Base-by-base conservation (phyloP, 2,113 vertebrate genomes). In the Podarcis muralis region DNA sequence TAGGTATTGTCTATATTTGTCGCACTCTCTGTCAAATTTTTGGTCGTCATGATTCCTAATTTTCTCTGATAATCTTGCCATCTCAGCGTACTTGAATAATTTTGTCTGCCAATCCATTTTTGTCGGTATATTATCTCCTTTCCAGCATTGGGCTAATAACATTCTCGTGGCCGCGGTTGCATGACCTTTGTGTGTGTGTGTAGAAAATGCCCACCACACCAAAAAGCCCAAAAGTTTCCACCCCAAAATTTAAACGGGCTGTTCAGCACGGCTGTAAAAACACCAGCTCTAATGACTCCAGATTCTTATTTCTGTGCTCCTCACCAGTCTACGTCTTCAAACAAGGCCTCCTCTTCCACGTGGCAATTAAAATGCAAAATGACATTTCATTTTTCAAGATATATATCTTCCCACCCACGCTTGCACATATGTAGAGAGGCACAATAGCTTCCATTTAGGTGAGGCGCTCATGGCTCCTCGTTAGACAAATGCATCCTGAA, bases 401-500 rank as follows among this genome's bases (percentile, higher is more conserved):
- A 23, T 57, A 7, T 76, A 77, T 77, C 75, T 78, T 53, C 62
- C 66, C 87, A 30, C 62, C 87, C 40, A 83, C 81, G 27, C 62
- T 3, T 57, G 62, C 2, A 57, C 40, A 57, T 37, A 78, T 35
- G 62, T 88, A 88, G 92, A 89, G 90, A 93, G 68, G 68, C 57
- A 74, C 30, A 25, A 48, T 77, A 22, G 84, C 23, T 81, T 66
- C 84, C 13, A 0, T 3, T 15, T 48, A 69, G 43, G 59, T 48
- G 48, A 59, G 20, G 43, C 62, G 53, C 77, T 7, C 87, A 77
- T 37, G 22, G 87, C 65, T 88, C 81, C 81, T 43, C 78, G 68
- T 85, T 80, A 80, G 88, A 72, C 76, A 85, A 89, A 84, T 85
- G 75, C 20, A 2, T 76, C 18, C 65, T 57, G 81, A 89, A 95